A percentile compares a stretch with the other conserved stretches of the same genome.
These are phyloP conservation scores for Drosophila tani DNA, from an alignment of 1,140 invertebrate genomes.

Conservation along the genomic window DNA sequence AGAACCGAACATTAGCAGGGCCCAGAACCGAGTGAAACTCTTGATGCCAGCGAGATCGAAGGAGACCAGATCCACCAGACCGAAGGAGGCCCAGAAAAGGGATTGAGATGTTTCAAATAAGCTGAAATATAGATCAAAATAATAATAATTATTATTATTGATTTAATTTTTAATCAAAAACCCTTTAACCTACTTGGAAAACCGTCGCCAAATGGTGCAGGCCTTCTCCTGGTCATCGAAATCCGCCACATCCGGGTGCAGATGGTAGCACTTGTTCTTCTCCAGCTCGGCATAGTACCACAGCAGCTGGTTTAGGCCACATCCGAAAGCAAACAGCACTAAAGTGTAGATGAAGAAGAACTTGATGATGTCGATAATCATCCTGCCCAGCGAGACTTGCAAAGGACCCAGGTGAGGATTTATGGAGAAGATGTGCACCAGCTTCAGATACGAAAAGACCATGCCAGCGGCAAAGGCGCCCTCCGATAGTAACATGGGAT, in stretches of 20 bases:
- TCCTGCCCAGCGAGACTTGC: constrained; percentile 94
- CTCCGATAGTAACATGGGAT: constrained; percentile 97
- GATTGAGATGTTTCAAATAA: constrained; percentile 97
- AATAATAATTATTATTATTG: constrained; percentile 36
- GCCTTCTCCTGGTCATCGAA: constrained; percentile 92
- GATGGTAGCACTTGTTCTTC: constrained; percentile 92
- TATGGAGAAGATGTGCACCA: constrained; percentile 98
- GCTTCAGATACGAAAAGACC: constrained; percentile 97
- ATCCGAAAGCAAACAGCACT: constrained; percentile 95
- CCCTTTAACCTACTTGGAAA: constrained; percentile 89
- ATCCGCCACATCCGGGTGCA: constrained; percentile 89
- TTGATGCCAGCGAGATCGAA: constrained; percentile 95
- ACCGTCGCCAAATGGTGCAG: constrained; percentile 93
- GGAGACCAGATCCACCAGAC: constrained; percentile 93
- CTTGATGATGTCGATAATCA: constrained; percentile 97
- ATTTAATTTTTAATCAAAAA: neutral
- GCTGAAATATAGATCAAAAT: constrained; percentile 86
- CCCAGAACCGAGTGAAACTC: constrained; percentile 95
- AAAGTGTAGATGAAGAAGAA: constrained; percentile 97
- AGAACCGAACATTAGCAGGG: constrained; percentile 93
- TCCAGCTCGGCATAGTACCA: constrained; percentile 98
- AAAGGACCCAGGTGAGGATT: constrained; percentile 97
- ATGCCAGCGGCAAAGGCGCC: constrained; percentile 97
- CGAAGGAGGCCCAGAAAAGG: constrained; percentile 97
- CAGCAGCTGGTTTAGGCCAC: constrained; percentile 96